Evolutionary conservation across 35 echinoderm and acorn worm genomes (phyloP).

Genomic region (Apostichopus californicus): DNA sequence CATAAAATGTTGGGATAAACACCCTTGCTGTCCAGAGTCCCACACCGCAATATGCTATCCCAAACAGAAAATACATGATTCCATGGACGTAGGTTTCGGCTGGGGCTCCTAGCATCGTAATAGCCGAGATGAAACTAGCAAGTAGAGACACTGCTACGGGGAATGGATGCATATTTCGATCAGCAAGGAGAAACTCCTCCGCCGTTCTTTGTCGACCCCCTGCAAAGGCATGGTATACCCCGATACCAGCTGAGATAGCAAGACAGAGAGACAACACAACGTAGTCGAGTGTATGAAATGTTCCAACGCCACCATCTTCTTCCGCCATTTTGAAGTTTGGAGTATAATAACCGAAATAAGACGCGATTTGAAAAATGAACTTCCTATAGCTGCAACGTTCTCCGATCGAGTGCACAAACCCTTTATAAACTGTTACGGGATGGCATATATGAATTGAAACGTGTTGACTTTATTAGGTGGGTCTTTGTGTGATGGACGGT

Average conservation of each 20-base stretch:
- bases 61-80: conserved; percentile 15
- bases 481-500: no score
- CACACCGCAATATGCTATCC: neutral
- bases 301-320: neutral
- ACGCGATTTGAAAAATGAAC: no score
- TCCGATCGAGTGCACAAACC: no score
- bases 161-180: conserved; percentile 37
- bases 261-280: conserved; percentile 4
- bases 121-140: conserved; percentile 41
- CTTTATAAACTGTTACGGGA: no score
- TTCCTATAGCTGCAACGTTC: no score
- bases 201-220: conserved; percentile 41
- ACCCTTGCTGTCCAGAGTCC: neutral
- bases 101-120: conserved; percentile 44
- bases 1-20: conserved; percentile 37
- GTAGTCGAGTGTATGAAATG: conserved; percentile 18
- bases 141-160: conserved; percentile 41
- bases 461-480: no score
- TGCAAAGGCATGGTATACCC: conserved; percentile 45
- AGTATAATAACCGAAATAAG: no score
- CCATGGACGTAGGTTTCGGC: conserved; percentile 52
- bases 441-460: no score
- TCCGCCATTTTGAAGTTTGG: no score
- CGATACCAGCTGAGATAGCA: conserved; percentile 27
- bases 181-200: conserved; percentile 47